These are phyloP conservation scores for Tricholauxania praeusta DNA, from an alignment of 2,888 invertebrate genomes.

Conservation along the genomic window DNA sequence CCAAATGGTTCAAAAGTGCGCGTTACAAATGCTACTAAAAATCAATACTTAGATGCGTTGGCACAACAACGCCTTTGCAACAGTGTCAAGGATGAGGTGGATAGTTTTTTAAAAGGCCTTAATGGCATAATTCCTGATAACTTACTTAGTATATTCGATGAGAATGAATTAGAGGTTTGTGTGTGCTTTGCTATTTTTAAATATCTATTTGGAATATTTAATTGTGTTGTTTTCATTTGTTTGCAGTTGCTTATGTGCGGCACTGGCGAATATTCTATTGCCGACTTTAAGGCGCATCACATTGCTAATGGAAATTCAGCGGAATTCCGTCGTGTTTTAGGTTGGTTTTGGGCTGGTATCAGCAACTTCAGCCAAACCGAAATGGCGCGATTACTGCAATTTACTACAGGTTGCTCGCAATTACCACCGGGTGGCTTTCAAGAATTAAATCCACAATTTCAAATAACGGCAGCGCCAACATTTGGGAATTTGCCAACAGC, in stretches of 20 bases:
- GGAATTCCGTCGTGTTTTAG: conserved; percentile 86
- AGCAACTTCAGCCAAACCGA: conserved; percentile 91
- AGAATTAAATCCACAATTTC: conserved; percentile 91
- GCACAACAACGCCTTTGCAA: conserved; percentile 90
- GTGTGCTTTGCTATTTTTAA: neutral
- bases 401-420: conserved; percentile 93
- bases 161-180: conserved; percentile 92
- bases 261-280: conserved; percentile 90
- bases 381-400: conserved; percentile 92
- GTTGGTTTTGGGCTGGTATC: conserved; percentile 93
- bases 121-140: conserved; percentile 93
- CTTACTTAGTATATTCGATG: conserved; percentile 93
- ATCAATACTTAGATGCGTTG: conserved; percentile 85
- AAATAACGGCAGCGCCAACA: conserved; percentile 90
- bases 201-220: conserved; percentile 23
- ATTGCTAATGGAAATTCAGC: conserved; percentile 84
- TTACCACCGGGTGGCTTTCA: conserved; percentile 91
- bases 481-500: conserved; percentile 93
- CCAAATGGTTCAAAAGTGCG: conserved; percentile 82
- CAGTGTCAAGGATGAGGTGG: conserved; percentile 85
- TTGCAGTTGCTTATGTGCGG: conserved; percentile 89
- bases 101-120: conserved; percentile 89
- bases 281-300: conserved; percentile 91
- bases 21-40: conserved; percentile 73
- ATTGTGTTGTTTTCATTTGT: conserved; percentile 55